Conservation (phyloP, 2,888 invertebrate genomes). For the Omphaloscelis lunosa region DNA sequence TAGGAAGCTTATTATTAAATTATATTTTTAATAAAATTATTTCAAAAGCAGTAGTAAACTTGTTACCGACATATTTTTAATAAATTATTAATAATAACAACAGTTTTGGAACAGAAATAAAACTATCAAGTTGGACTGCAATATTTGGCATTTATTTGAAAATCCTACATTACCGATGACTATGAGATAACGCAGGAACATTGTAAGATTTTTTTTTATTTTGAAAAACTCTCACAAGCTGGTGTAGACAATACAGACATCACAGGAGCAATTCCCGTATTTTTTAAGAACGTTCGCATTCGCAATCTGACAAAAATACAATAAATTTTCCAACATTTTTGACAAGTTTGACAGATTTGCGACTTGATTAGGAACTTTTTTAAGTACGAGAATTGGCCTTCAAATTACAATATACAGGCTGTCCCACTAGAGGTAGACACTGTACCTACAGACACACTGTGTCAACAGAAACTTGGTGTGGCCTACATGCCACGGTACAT, state of each 20-base stretch:
- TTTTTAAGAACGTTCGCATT: too few relatives aligned
- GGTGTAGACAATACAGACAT: not conserved
- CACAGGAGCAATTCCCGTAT: too few relatives aligned
- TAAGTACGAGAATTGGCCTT: too few relatives aligned
- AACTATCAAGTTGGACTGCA: conserved; percentile 42
- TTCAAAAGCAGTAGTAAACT: not conserved
- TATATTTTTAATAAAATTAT: not conserved
- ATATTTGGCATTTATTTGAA: conserved; percentile 57
- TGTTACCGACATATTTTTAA: not conserved
- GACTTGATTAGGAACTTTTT: too few relatives aligned
- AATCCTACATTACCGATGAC: conserved; percentile 21
- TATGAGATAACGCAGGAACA: conserved; percentile 37
- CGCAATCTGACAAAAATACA: too few relatives aligned
- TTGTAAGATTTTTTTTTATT: not conserved
- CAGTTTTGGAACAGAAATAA: conserved; percentile 14
- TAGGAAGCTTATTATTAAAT: not conserved
- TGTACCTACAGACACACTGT: too few relatives aligned
- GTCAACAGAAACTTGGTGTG: not conserved
- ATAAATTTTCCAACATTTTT: too few relatives aligned
- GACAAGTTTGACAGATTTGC: too few relatives aligned
- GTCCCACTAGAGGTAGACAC: not conserved
- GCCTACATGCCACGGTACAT: not conserved
- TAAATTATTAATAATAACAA: not conserved
- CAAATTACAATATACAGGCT: not conserved
- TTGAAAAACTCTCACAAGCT: not conserved